Percentiles rank a stretch among this genome's conserved stretches.
These are phyloP conservation scores for Aphis craccivora DNA, from an alignment of 1,140 invertebrate genomes.

Conservation along the genomic window DNA sequence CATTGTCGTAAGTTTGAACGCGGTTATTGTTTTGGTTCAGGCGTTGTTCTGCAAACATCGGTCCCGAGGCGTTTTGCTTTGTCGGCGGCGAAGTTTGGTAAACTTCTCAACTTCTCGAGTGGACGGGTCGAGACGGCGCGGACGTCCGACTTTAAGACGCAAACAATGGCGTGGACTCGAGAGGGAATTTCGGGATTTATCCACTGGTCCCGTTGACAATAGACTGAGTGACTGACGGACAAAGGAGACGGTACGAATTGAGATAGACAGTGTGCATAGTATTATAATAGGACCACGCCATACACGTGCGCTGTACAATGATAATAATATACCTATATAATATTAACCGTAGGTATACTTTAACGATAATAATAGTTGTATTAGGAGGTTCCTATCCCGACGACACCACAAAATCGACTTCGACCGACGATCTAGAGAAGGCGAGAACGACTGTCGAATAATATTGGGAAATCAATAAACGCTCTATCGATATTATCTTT, in stretches of 20 bases:
- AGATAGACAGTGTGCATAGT: background rate
- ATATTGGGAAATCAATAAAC: too few species aligned
- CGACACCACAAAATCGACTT: background rate
- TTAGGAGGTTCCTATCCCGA: too few species aligned
- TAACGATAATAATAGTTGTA: background rate
- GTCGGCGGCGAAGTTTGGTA: background rate
- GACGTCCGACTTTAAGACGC: background rate
- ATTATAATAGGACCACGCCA: background rate
- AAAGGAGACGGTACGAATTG: background rate
- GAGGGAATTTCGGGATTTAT: background rate
- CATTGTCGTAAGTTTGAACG: constrained; percentile 9
- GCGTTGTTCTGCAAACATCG: background rate
- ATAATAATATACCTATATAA: background rate
- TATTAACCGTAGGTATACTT: background rate
- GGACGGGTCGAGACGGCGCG: background rate
- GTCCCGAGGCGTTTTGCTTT: constrained; percentile 35
- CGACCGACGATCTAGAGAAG: background rate
- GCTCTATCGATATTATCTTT: too few species aligned
- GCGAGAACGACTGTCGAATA: too few species aligned
- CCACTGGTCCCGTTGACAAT: background rate
- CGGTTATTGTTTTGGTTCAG: constrained; percentile 23
- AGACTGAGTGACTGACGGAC: background rate
- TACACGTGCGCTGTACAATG: background rate
- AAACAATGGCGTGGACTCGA: background rate
- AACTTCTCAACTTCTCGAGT: constrained; percentile 18